Evolutionary conservation across 2,797 vertebrate genomes (phyloP), one percentile per base, ranked within the genome.

Genomic region (Brachyalestes nurse): DNA sequence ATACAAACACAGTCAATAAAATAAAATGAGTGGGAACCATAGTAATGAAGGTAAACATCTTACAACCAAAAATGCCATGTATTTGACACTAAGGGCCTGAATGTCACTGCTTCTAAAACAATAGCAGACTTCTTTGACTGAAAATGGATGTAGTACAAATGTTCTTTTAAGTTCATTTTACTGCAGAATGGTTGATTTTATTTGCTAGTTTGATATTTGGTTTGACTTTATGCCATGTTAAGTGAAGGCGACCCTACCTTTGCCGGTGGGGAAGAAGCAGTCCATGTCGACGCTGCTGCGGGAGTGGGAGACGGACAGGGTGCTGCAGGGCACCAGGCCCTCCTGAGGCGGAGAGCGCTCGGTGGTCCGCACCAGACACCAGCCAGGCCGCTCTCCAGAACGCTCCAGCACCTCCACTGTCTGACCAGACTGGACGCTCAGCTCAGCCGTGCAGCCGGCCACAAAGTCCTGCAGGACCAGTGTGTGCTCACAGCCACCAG

Each of bases 201-300:
- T 28, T 28, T 28, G 28, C 28, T 1, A 28, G 28, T 28, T 28
- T 28, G 1, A 28, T 28, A 28, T 28, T 28, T 28, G 28, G 28
- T 28, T 28, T 28, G 28, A 28, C 28, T 9, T 45, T 45, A 45
- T 45, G 42, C 42, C 42, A 9, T 5, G 28, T 28, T 28, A 45
- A 45, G 42, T 17, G 34, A 49, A 14, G 34, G 6, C 13, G 14
- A 4, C 19, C 70, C 45, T 81, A 98, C 97, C 97, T 94, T 95
- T 97, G 10, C 88, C 91, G 0, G 87, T 89, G 79, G 96, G 92
- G 90, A 93, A 53, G 88, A 97, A 93, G 90, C 96, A 95, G 94
- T 98, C 93, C 97, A 99, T 99, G 92, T 99, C 98, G 66, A 97
- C 95, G 0, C 97, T 97, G 89, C 98, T 99, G 83, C 98, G 96